phyloP scores from a whole-genome alignment of 2,888 invertebrate species.

The Himalopsyche anomala region DNA sequence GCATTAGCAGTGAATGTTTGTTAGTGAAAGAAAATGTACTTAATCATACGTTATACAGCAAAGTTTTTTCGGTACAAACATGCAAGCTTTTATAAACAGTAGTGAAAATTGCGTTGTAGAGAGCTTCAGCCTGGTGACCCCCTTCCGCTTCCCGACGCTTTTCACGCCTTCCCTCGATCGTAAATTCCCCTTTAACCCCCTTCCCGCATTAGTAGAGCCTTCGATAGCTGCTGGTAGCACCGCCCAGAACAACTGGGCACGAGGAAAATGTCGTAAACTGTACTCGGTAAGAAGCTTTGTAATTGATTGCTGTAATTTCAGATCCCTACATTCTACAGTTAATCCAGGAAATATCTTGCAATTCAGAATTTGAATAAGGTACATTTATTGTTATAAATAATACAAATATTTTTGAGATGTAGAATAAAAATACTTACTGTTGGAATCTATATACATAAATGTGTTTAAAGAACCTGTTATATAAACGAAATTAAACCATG shows the following conservation, averaged over 20 bases:
- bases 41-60: background rate
- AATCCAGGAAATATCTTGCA: no score
- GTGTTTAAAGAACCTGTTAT: no score
- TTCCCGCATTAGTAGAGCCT: constrained; percentile 14
- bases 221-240: constrained; percentile 41
- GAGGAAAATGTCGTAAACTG: constrained; percentile 11
- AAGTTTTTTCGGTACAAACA: background rate
- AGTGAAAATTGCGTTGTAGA: constrained; percentile 35
- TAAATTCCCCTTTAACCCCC: constrained; percentile 40
- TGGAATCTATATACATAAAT: no score
- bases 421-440: no score
- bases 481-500: no score
- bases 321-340: no score
- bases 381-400: no score
- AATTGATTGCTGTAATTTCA: no score
- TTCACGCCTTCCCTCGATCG: constrained; percentile 43
- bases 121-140: constrained; percentile 23
- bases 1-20: background rate
- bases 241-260: constrained; percentile 43
- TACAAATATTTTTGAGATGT: no score
- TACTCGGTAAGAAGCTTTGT: background rate
- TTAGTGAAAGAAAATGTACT: background rate
- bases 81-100: background rate
- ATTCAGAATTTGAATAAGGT: no score
- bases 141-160: constrained; percentile 14